A percentile compares a stretch with the other conserved stretches of the same genome.
Evolutionary conservation across 2,888 invertebrate genomes (phyloP).

Genomic region (Caenorhabditis japonica): DNA sequence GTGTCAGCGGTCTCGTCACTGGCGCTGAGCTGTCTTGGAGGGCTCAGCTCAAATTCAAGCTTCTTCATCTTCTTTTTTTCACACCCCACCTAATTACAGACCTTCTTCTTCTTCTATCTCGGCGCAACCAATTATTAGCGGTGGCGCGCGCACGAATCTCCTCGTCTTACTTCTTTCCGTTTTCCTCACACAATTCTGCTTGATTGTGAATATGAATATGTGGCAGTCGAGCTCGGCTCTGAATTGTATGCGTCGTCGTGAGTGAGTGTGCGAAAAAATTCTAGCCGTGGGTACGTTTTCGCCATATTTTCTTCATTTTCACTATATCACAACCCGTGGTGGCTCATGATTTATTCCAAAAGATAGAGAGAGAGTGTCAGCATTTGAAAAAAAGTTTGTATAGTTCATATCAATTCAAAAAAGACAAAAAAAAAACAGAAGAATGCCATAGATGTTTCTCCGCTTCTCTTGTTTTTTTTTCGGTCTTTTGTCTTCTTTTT

Average conservation of each 20-base stretch:
- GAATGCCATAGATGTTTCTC: background rate
- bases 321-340: background rate
- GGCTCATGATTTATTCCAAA: conserved; percentile 24
- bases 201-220: background rate
- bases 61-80: background rate
- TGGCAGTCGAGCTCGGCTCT: background rate
- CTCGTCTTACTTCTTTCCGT: conserved; percentile 26
- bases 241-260: conserved; percentile 11
- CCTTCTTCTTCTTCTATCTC: conserved; percentile 1
- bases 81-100: conserved; percentile 46
- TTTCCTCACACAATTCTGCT: background rate
- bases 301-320: conserved; percentile 5
- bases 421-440: too few species aligned
- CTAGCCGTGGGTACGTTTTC: conserved; percentile 23
- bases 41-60: conserved; percentile 12
- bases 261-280: conserved; percentile 20
- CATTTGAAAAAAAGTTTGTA: background rate
- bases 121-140: conserved; percentile 43
- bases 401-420: too few species aligned
- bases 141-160: conserved; percentile 46
- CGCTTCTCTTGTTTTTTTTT: background rate
- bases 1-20: background rate
- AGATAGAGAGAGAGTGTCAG: background rate
- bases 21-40: background rate
- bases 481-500: background rate